Evolutionary conservation across 2,888 invertebrate genomes (phyloP).

Genomic region (Psylliodes chrysocephalus): DNA sequence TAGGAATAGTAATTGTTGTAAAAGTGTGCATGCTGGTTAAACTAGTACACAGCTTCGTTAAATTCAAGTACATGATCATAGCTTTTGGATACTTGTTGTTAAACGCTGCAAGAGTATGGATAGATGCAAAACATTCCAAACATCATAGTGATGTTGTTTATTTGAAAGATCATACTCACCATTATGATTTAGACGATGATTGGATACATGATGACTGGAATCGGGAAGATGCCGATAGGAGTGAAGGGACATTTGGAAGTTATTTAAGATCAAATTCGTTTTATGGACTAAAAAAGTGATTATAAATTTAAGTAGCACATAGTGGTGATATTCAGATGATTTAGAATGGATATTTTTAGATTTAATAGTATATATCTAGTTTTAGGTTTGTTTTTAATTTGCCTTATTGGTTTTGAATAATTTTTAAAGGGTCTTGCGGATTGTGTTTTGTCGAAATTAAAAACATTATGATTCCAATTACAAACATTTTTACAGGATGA

Average conservation of each 20-base stretch:
- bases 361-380: no score
- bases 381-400: no score
- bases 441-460: no score
- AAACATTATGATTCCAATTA: no score
- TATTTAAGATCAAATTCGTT: not conserved
- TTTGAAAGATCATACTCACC: slow-evolving; percentile 85
- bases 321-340: not conserved
- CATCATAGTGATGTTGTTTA: slow-evolving; percentile 81
- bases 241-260: not conserved
- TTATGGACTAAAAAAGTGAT: not conserved
- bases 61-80: slow-evolving; percentile 82
- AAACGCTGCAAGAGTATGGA: slow-evolving; percentile 78
- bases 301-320: not conserved
- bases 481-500: no score
- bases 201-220: slow-evolving; percentile 35
- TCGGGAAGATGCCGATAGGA: slow-evolving; percentile 18
- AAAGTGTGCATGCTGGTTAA: slow-evolving; percentile 78
- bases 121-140: slow-evolving; percentile 75
- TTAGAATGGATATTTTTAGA: no score
- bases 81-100: slow-evolving; percentile 75
- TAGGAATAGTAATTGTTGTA: slow-evolving; percentile 76
- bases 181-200: slow-evolving; percentile 76
- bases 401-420: no score
- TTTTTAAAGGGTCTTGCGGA: no score
- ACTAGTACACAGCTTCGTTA: slow-evolving; percentile 75